phyloP scores from a whole-genome alignment of 2,888 invertebrate species.

The Drosophila stalkeri region DNA sequence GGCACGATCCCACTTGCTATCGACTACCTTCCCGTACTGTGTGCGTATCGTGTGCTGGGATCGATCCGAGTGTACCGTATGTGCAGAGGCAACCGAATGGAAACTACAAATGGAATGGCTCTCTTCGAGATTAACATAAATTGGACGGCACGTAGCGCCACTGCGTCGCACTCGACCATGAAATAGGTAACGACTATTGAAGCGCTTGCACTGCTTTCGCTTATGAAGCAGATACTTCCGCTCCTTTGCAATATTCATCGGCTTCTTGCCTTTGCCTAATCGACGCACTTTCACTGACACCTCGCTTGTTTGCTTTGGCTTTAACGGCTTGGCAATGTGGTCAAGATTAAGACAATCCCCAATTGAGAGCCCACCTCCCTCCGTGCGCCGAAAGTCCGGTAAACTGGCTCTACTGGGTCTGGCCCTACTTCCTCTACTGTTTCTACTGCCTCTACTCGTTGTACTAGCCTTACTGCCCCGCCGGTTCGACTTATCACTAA shows the following conservation, averaged over 20 bases:
- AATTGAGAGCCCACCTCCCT: slow-evolving; percentile 10
- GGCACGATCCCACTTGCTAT: slow-evolving; percentile 23
- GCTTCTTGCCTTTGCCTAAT: not conserved
- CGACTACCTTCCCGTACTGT: slow-evolving; percentile 28
- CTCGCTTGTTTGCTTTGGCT: slow-evolving; percentile 55
- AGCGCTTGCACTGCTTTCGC: slow-evolving; percentile 43
- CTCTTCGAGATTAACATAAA: slow-evolving; percentile 26
- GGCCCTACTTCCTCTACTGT: not conserved
- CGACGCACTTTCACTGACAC: slow-evolving; percentile 67
- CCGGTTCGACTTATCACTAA: not conserved
- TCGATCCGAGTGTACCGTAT: slow-evolving; percentile 38
- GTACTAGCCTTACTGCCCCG: not conserved
- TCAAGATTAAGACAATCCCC: not conserved
- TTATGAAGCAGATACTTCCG: slow-evolving; percentile 8
- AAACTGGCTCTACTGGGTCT: not conserved
- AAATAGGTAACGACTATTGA: slow-evolving; percentile 42
- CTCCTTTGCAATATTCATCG: not conserved
- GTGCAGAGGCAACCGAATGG: slow-evolving; percentile 55
- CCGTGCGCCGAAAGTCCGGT: not conserved
- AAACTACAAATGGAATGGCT: slow-evolving; percentile 68
- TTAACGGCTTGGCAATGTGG: slow-evolving; percentile 1
- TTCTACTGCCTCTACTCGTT: not conserved
- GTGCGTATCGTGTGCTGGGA: slow-evolving; percentile 9
- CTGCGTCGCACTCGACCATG: slow-evolving; percentile 60
- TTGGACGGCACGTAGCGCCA: slow-evolving; percentile 40